A percentile compares a stretch with the other conserved stretches of the same genome.
These are phyloP conservation scores for Acrobasis consociella DNA, from an alignment of 2,888 invertebrate species.

Conservation along the genomic window DNA sequence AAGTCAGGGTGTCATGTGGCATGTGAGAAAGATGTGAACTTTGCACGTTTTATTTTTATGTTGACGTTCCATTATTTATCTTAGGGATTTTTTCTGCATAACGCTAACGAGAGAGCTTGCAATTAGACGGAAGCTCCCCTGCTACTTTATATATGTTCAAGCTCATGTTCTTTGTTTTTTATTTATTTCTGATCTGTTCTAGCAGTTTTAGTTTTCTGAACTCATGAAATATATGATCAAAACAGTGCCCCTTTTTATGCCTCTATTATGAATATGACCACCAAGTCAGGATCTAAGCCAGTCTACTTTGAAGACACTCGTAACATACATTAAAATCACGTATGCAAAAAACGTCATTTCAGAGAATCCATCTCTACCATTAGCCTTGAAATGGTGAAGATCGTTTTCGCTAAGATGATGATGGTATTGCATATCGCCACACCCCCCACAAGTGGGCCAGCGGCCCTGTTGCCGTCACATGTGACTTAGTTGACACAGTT, in stretches of 20 bases:
- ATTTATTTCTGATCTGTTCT: no score
- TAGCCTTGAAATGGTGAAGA: not conserved
- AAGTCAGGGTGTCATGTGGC: conserved; percentile 16
- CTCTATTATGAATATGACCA: no score
- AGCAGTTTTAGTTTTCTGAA: no score
- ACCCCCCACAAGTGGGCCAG: conserved; percentile 6
- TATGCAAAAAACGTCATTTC: no score
- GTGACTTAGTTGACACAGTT: conserved; percentile 27
- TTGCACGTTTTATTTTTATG: conserved; percentile 11
- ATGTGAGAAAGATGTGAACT: conserved; percentile 18
- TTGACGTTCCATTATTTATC: conserved; percentile 9
- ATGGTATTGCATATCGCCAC: not conserved
- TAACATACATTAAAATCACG: no score
- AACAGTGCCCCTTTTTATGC: no score
- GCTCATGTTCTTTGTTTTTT: not conserved
- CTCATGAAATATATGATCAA: no score
- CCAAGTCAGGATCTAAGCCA: no score
- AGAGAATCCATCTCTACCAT: no score
- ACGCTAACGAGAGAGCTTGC: conserved; percentile 6
- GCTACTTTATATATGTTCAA: not conserved
- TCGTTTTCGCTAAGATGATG: not conserved
- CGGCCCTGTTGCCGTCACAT: conserved; percentile 35
- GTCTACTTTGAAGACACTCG: no score
- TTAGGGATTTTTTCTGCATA: not conserved
- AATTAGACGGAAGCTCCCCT: not conserved